Base-by-base conservation (phyloP, 2,797 vertebrate genomes). In the Chanos chanos region DNA sequence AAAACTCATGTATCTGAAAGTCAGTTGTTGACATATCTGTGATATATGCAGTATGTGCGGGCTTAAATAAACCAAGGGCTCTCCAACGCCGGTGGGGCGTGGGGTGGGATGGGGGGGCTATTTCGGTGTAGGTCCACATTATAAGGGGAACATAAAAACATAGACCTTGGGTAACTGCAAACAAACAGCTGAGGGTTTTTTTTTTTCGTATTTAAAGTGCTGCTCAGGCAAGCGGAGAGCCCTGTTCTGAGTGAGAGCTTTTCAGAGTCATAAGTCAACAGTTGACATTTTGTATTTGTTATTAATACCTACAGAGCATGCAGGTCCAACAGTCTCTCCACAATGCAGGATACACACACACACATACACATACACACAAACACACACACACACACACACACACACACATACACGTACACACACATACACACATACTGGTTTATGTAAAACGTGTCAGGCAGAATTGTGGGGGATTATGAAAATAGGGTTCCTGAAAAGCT, bases 391-490 rank as follows among this genome's bases (percentile, higher is more conserved):
- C n/a, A n/a, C n/a, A n/a, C n/a, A n/a, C n/a, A n/a, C n/a, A n/a
- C n/a, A n/a, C n/a, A n/a, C n/a, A 30, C 21, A 45, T 13, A 2
- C 19, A 31, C 12, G 21, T 48, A 34, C n/a, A n/a, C n/a, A n/a
- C n/a, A n/a, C n/a, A n/a, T n/a, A n/a, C n/a, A n/a, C 60, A 9
- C 15, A 24, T 13, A 28, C 21, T 41, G 12, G 25, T 54, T 39
- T 43, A 67, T 64, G 57, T 28, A 68, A 50, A 52, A 64, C 65
- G 13, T 66, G 47, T 30, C 39, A 28, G 41, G 59, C 27, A 47
- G 16, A 25, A 33, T 21, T 49, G 36, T 30, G 15, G 49, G 12
- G 36, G 61, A 25, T 50, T 45, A 34, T 34, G 33, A 41, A 43
- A 53, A 40, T 18, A 22, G 9, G 39, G 16, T 8, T 10, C 13